Conservation (phyloP, 2,797 vertebrate genomes). For the Rhinoraja longicauda region DNA sequence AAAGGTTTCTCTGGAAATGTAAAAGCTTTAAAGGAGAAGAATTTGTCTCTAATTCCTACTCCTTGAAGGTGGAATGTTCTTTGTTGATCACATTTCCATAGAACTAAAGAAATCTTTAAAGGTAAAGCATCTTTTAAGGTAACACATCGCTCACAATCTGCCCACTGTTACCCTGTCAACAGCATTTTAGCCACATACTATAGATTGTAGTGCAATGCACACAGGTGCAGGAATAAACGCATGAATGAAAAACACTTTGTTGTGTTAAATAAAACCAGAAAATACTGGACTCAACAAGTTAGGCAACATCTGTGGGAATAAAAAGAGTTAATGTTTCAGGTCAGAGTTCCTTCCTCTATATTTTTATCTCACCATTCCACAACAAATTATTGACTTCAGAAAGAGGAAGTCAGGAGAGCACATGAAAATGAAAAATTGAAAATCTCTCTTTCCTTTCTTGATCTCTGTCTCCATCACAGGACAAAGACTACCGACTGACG, state of each 20-base stretch:
- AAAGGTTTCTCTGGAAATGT: background rate
- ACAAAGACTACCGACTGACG: no score
- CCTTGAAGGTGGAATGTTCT: background rate
- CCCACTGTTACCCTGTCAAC: background rate
- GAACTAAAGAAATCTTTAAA: background rate
- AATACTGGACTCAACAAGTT: no score
- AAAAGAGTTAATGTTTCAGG: no score
- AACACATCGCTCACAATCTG: background rate
- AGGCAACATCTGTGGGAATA: no score
- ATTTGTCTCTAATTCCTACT: background rate
- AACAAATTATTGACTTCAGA: no score
- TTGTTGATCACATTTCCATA: background rate
- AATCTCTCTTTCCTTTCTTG: no score
- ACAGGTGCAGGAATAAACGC: background rate
- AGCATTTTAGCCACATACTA: background rate
- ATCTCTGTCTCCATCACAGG: no score
- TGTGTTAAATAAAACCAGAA: background rate
- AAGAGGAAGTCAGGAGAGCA: no score
- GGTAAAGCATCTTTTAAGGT: no score
- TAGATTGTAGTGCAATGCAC: background rate
- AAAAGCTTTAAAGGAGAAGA: background rate
- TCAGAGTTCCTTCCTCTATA: no score
- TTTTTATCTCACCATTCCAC: no score
- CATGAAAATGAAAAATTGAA: no score
- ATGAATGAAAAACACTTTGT: background rate